A percentile compares a stretch with the other conserved stretches of the same genome.
Evolutionary conservation across 1,140 invertebrate genomes (phyloP).

Genomic region (Carposina sasakii): DNA sequence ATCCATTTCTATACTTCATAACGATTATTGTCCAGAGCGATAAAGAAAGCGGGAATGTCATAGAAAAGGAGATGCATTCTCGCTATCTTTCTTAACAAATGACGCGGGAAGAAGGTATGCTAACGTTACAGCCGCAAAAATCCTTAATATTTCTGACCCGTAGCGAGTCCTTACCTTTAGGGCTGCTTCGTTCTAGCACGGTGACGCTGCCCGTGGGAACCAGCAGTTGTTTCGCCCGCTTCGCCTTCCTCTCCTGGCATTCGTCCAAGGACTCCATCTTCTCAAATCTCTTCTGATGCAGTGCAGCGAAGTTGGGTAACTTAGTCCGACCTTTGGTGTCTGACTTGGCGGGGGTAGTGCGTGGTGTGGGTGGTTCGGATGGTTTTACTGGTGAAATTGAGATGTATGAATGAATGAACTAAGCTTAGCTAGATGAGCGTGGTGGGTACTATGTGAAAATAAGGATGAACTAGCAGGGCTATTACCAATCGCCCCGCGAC

Average conservation of each 20-base stretch:
- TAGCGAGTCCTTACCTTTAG: conserved; percentile 26
- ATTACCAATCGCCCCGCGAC: too few relatives aligned
- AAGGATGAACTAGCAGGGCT: too few relatives aligned
- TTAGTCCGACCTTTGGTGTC: conserved; percentile 56
- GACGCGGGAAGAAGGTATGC: too few relatives aligned
- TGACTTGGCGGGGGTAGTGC: conserved; percentile 19
- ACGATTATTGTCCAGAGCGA: too few relatives aligned
- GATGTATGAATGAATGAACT: too few relatives aligned
- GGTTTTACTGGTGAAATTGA: conserved; percentile 33
- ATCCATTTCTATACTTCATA: too few relatives aligned
- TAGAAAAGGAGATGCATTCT: too few relatives aligned
- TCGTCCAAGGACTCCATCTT: conserved; percentile 78
- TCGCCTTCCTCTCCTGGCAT: conserved; percentile 69
- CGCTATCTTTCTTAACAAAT: too few relatives aligned
- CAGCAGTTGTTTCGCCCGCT: conserved; percentile 62
- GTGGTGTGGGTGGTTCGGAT: conserved; percentile 30
- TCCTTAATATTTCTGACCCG: not conserved
- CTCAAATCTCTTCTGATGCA: conserved; percentile 76
- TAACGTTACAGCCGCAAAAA: conserved; percentile 16
- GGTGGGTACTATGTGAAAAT: too few relatives aligned
- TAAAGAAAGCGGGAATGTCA: too few relatives aligned
- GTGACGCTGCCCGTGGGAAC: conserved; percentile 21
- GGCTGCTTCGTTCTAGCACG: conserved; percentile 33
- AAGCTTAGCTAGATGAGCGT: too few relatives aligned
- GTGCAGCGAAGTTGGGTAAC: conserved; percentile 76